Evolutionary conservation across 1,140 invertebrate species (phyloP), one percentile per base, ranked within the genome.

Genomic region (Megalonaias nervosa): DNA sequence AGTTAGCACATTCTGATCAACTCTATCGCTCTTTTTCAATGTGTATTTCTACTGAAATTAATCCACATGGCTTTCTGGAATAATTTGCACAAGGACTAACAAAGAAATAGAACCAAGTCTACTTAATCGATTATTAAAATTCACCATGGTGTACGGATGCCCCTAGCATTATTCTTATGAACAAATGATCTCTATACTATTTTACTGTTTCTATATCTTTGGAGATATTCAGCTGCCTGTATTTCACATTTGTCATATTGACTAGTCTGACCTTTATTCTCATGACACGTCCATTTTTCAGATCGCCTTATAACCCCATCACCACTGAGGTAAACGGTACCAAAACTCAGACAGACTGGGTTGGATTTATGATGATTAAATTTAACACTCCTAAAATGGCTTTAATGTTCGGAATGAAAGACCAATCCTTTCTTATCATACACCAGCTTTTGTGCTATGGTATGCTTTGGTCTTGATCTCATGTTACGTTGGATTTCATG

Each of bases 401-500:
- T 11, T 68, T 74, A 17, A 56, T 72, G 14, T 56, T 21, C 9
- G 61, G 59, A 19, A 68, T 67, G 12, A 65, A 58, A 48, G 56
- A 72, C 0, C 21, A 67, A 17, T 66, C 69, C 26, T 55, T 38
- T 58, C n/a, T 68, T 84, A 16, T 57, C 74, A 55, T 74, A 71
- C 55, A 26, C 79, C 5, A 75, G 75, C 69, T 79, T 79, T 57
- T 70, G 86, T 56, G 91, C 90, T 72, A 87, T 90, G 79, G 48
- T 87, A 12, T 91, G 89, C 80, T 91, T 91, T 82, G 85, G 89
- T 15, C 14, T 90, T 2, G 90, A 91, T 60, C 85, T 91, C 61
- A 16, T 88, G 0, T 71, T 85, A 15, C 80, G 90, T 21, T 87
- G 91, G 65, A 60, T 84, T 12, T 84, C 89, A 1, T 81, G 82